These are phyloP conservation scores for Gymnarchus niloticus DNA, from an alignment of 2,113 vertebrate species.

Conservation along the genomic window DNA sequence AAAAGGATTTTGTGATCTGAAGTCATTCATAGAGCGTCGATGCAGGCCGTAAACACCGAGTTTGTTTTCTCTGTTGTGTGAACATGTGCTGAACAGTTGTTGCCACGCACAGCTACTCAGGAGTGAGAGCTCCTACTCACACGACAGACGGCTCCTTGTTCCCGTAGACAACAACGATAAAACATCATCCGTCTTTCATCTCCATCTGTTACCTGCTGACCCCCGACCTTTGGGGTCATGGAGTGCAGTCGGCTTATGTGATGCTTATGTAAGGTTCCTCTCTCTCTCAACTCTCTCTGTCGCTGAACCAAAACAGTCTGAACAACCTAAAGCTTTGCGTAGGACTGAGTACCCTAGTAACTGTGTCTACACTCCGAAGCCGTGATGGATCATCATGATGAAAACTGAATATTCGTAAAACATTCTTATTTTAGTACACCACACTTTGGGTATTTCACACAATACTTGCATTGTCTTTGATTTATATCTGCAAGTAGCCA, in stretches of 20 bases:
- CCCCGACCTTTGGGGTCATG: constrained; percentile 68
- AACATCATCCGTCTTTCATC: constrained; percentile 77
- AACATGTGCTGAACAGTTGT: constrained; percentile 36
- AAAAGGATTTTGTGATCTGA: background rate
- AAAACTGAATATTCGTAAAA: too few relatives aligned
- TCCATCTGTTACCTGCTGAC: constrained; percentile 76
- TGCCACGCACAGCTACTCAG: background rate
- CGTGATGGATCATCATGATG: too few relatives aligned
- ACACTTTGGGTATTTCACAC: too few relatives aligned
- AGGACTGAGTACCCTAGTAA: too few relatives aligned
- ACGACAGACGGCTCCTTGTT: constrained; percentile 52
- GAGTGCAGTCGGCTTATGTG: constrained; percentile 36
- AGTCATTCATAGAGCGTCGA: constrained; percentile 23
- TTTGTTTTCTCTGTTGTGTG: background rate
- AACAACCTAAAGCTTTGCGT: background rate
- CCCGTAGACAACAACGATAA: constrained; percentile 80
- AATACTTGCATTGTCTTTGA: too few relatives aligned
- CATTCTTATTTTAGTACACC: too few relatives aligned
- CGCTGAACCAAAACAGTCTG: background rate
- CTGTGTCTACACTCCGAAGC: too few relatives aligned
- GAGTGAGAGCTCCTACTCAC: constrained; percentile 22
- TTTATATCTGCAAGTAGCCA: too few relatives aligned
- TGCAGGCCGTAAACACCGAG: background rate
- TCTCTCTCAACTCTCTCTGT: background rate
- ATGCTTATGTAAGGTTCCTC: background rate